Percentiles rank a stretch among this genome's conserved stretches.
Conservation (phyloP, 2,113 vertebrate genomes). For the Aegithalos caudatus region DNA sequence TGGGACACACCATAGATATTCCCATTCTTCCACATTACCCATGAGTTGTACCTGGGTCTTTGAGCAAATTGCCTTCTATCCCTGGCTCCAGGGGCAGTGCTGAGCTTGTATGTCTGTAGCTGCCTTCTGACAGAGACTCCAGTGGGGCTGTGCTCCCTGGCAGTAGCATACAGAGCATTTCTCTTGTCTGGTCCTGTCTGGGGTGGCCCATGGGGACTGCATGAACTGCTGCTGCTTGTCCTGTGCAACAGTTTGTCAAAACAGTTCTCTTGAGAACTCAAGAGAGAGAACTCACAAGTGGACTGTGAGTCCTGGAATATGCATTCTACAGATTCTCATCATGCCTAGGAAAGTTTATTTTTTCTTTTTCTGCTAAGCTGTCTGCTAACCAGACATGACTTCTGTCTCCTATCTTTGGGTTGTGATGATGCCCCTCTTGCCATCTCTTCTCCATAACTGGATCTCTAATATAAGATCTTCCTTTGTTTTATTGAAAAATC, state of each 20-base stretch:
- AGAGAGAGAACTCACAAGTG: not conserved
- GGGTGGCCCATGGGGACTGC: not conserved
- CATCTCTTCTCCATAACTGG: not conserved
- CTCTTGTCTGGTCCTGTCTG: not conserved
- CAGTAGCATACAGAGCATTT: not conserved
- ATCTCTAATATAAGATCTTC: not conserved
- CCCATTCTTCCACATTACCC: not conserved
- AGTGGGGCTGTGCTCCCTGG: not conserved
- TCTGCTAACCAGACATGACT: not conserved
- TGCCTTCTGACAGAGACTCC: not conserved
- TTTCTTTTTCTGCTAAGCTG: not conserved
- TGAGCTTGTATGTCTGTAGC: not conserved
- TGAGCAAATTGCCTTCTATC: not conserved
- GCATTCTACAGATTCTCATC: not conserved
- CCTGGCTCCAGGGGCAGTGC: not conserved
- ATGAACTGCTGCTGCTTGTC: not conserved
- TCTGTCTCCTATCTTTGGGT: not conserved
- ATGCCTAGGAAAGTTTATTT: not conserved
- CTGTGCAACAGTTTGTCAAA: not conserved
- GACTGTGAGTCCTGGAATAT: not conserved
- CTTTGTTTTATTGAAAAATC: not conserved
- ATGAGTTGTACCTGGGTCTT: not conserved
- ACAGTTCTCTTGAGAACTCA: not conserved
- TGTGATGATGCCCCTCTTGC: not conserved
- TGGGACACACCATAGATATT: not conserved